These are phyloP conservation scores for Yponomeuta cagnagella DNA, from an alignment of 2,888 invertebrate genomes.

Conservation along the genomic window DNA sequence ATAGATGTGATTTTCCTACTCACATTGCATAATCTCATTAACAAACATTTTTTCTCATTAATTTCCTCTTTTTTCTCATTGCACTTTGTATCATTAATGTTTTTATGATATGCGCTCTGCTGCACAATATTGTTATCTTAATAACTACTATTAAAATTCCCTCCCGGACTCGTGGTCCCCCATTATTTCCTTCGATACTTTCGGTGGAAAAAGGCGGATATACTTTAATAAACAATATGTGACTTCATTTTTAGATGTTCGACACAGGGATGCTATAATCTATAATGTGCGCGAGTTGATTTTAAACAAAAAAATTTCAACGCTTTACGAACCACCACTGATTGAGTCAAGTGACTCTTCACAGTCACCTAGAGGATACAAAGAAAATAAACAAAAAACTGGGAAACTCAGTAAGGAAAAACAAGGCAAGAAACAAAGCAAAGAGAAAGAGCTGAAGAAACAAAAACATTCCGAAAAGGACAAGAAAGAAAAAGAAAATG, in stretches of 20 bases:
- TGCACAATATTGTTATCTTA: too few relatives aligned
- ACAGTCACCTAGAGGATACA: not conserved
- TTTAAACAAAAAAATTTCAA: conserved; percentile 26
- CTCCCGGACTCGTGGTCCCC: too few relatives aligned
- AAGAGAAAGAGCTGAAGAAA: not conserved
- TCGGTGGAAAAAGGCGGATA: too few relatives aligned
- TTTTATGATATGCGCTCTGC: too few relatives aligned
- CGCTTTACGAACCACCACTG: conserved; percentile 14
- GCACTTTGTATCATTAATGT: too few relatives aligned
- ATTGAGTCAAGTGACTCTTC: not conserved
- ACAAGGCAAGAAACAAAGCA: not conserved
- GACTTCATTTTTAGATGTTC: conserved; percentile 21
- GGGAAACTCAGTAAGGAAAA: conserved; percentile 2
- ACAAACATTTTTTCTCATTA: too few relatives aligned
- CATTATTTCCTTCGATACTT: too few relatives aligned
- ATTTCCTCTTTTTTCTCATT: too few relatives aligned
- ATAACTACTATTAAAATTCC: too few relatives aligned
- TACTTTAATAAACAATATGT: not conserved
- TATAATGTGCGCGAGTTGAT: conserved; percentile 39
- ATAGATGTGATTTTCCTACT: too few relatives aligned
- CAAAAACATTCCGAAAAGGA: not conserved
- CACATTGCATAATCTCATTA: too few relatives aligned
- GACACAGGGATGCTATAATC: conserved; percentile 54
- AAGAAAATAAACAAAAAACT: not conserved
- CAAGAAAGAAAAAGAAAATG: not conserved